phyloP scores from a whole-genome alignment of 2,888 invertebrate genomes.

The Cyclophora punctaria region DNA sequence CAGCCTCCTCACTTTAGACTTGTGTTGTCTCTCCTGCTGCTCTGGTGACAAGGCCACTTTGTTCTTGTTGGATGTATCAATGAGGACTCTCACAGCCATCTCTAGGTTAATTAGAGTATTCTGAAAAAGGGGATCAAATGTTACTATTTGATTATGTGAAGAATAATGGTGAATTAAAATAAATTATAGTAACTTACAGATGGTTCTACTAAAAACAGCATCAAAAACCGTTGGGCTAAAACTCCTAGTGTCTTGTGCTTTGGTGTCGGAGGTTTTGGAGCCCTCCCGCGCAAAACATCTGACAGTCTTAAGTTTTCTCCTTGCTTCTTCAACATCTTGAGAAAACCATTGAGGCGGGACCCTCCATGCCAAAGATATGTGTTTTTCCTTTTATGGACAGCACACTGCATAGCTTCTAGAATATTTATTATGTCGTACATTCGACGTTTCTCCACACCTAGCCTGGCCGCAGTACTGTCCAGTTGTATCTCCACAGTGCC shows the following conservation, averaged over 20 bases:
- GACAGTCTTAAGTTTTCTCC: slow-evolving; percentile 71
- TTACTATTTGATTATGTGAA: background rate
- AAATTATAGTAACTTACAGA: slow-evolving; percentile 60
- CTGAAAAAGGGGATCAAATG: slow-evolving; percentile 40
- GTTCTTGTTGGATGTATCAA: slow-evolving; percentile 65
- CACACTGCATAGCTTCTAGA: slow-evolving; percentile 81
- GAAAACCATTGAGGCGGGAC: slow-evolving; percentile 73
- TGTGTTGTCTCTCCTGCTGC: slow-evolving; percentile 71
- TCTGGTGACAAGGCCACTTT: slow-evolving; percentile 68
- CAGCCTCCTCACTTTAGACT: slow-evolving; percentile 81
- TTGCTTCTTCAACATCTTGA: slow-evolving; percentile 77
- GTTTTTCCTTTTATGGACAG: slow-evolving; percentile 79
- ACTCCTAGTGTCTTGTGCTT: slow-evolving; percentile 81
- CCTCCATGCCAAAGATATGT: slow-evolving; percentile 82
- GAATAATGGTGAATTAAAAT: slow-evolving; percentile 10
- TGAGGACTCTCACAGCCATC: slow-evolving; percentile 79
- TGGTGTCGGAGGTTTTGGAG: slow-evolving; percentile 64
- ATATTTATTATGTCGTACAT: slow-evolving; percentile 85
- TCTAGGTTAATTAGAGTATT: slow-evolving; percentile 79
- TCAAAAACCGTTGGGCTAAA: slow-evolving; percentile 81
- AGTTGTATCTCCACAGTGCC: slow-evolving; percentile 75
- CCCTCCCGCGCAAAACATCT: slow-evolving; percentile 66
- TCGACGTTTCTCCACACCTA: slow-evolving; percentile 79
- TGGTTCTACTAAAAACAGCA: slow-evolving; percentile 80
- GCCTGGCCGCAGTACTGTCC: slow-evolving; percentile 77